These are phyloP conservation scores for Blera fallax DNA, from an alignment of 2,888 invertebrate species.

Conservation along the genomic window DNA sequence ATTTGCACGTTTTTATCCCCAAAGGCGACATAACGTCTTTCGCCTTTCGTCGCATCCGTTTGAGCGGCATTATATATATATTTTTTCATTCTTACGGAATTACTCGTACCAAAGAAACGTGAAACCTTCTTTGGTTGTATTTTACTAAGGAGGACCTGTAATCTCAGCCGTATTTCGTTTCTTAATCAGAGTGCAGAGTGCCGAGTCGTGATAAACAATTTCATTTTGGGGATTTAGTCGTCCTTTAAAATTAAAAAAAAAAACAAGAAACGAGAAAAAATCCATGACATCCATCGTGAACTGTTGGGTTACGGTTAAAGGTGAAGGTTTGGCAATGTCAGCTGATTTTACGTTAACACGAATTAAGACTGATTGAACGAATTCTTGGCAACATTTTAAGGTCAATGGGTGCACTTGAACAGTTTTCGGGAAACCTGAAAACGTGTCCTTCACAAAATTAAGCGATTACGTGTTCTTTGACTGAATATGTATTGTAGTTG, in stretches of 20 bases:
- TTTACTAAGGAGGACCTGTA: neutral
- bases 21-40: neutral
- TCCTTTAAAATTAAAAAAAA: neutral
- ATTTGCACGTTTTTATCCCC: neutral
- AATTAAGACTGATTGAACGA: neutral
- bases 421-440: neutral
- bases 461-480: neutral
- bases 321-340: neutral
- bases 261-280: too few species aligned
- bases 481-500: too few species aligned
- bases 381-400: neutral
- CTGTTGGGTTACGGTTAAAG: neutral
- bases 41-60: conserved; percentile 4
- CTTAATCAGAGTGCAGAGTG: conserved; percentile 3
- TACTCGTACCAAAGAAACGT: neutral
- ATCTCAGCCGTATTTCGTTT: neutral
- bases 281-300: neutral
- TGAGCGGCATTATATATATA: neutral
- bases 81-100: neutral
- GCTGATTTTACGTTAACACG: neutral
- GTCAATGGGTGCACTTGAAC: neutral
- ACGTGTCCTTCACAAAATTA: neutral
- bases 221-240: neutral
- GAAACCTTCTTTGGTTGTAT: neutral
- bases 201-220: neutral